Conservation (phyloP, 2,888 invertebrate species). For the Andrena flavipes region DNA sequence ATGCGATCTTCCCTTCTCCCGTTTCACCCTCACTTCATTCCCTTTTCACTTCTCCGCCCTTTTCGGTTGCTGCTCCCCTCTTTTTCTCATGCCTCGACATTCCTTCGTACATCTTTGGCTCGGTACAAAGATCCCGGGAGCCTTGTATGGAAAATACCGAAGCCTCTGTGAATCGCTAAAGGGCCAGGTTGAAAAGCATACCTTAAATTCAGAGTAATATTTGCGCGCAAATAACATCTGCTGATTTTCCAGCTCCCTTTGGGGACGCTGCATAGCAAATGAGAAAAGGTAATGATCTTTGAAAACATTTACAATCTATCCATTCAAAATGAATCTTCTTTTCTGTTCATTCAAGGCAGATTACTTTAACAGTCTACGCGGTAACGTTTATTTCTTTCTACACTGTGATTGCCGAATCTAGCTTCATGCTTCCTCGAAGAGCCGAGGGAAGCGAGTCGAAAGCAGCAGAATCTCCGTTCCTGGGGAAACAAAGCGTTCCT, state of each 20-base stretch:
- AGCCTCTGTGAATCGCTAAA: slow-evolving; percentile 49
- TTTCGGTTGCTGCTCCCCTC: slow-evolving; percentile 30
- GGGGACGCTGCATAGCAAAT: not conserved
- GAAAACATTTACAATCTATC: not conserved
- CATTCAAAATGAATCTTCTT: not conserved
- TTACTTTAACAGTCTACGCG: not conserved
- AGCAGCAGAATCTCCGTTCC: not conserved
- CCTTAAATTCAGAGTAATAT: slow-evolving; percentile 50
- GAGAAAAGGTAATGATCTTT: not conserved
- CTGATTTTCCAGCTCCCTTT: slow-evolving; percentile 12
- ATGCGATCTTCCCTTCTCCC: not conserved
- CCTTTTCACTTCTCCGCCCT: slow-evolving; percentile 4
- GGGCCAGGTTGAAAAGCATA: slow-evolving; percentile 46
- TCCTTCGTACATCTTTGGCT: slow-evolving; percentile 49
- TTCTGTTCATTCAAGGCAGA: not conserved
- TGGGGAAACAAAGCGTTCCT: not conserved
- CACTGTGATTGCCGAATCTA: too few relatives aligned
- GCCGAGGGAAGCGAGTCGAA: not conserved
- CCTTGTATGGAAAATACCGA: slow-evolving; percentile 60
- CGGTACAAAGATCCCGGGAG: slow-evolving; percentile 47
- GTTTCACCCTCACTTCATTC: slow-evolving; percentile 15
- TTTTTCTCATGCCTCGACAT: slow-evolving; percentile 32
- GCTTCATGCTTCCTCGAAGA: too few relatives aligned
- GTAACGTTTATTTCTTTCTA: too few relatives aligned
- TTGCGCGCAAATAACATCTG: slow-evolving; percentile 47